These are phyloP conservation scores for Vanessa atalanta DNA, from an alignment of 1,140 invertebrate species.

Conservation along the genomic window DNA sequence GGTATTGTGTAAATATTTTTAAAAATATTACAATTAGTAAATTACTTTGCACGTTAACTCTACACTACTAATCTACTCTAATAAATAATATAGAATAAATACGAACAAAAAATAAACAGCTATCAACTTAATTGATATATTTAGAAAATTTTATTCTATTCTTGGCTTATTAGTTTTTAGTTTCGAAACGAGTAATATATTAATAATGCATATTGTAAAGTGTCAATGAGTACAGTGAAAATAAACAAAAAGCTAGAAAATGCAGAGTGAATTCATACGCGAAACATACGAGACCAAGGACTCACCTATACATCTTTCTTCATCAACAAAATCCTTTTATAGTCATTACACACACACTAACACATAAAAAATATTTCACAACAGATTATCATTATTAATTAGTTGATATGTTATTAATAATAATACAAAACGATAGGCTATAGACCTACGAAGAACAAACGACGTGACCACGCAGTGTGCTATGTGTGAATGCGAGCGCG, in stretches of 20 bases:
- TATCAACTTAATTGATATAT: no score
- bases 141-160: no score
- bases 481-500: slow-evolving; percentile 49
- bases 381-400: neutral
- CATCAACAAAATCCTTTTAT: slow-evolving; percentile 1
- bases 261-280: no score
- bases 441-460: slow-evolving; percentile 14
- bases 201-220: no score
- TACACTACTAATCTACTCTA: no score
- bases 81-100: no score
- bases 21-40: no score
- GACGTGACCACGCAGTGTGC: slow-evolving; percentile 34
- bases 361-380: neutral
- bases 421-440: neutral
- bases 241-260: neutral
- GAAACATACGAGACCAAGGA: neutral
- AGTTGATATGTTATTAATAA: neutral
- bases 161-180: no score
- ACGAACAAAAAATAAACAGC: no score
- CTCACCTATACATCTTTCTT: slow-evolving; percentile 21
- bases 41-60: no score
- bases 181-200: no score
- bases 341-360: neutral
- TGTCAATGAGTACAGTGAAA: neutral
- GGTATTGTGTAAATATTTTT: no score